Percentiles rank a stretch among this genome's conserved stretches.
Evolutionary conservation across 2,113 vertebrate genomes (phyloP).

Genomic region (Zeus faber): DNA sequence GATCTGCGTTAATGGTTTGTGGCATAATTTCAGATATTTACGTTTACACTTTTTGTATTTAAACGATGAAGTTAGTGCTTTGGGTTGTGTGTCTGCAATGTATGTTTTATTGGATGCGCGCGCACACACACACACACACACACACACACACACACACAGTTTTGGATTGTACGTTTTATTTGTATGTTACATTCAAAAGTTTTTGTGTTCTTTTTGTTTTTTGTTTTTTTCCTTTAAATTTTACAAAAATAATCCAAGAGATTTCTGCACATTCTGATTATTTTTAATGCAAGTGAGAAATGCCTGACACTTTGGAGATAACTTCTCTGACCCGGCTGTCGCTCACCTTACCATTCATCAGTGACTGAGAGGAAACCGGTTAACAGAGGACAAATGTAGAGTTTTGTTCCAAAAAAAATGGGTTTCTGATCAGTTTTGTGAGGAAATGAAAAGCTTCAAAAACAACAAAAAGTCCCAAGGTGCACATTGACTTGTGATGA

Average conservation of each 20-base stretch:
- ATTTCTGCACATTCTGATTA: slow-evolving; percentile 53
- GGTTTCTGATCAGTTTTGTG: neutral
- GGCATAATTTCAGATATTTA: too few species aligned
- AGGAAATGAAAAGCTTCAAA: neutral
- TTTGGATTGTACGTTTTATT: slow-evolving; percentile 57
- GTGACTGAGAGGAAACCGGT: slow-evolving; percentile 18
- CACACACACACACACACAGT: neutral
- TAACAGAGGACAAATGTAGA: neutral
- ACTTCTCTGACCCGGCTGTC: slow-evolving; percentile 6
- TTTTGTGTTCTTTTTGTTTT: too few species aligned
- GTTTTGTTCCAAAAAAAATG: neutral
- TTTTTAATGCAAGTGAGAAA: slow-evolving; percentile 38
- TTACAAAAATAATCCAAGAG: slow-evolving; percentile 59
- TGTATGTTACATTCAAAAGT: slow-evolving; percentile 37
- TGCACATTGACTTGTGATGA: neutral
- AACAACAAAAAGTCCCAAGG: neutral
- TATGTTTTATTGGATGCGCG: slow-evolving; percentile 14
- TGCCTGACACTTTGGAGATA: slow-evolving; percentile 24
- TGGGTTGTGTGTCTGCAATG: slow-evolving; percentile 34
- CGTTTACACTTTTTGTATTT: too few species aligned
- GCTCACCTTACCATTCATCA: slow-evolving; percentile 4
- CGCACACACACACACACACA: neutral
- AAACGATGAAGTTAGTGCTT: slow-evolving; percentile 33
- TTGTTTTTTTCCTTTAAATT: too few species aligned
- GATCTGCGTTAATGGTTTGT: too few species aligned